Base-by-base conservation (phyloP, 1,140 invertebrate genomes). In the Cylas formicarius region DNA sequence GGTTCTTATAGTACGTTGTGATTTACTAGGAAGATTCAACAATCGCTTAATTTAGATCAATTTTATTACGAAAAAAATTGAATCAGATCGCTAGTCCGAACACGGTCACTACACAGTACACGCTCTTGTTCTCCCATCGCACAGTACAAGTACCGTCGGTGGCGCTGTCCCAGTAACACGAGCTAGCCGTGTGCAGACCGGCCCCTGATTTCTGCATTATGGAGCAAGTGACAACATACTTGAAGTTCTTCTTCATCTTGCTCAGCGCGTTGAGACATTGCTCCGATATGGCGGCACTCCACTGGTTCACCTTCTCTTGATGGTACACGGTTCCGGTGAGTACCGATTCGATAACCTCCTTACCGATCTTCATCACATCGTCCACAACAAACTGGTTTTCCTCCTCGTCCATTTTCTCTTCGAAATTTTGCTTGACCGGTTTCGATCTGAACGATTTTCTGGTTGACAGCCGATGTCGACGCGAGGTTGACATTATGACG, bases 161-260 rank as follows among this genome's bases (percentile, higher is more conserved):
- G 10, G 81, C 77, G 54, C 90, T 94, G 65, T 97, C 94, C 94
- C 94, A 98, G 65, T 82, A 97, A 65, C 94, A 97, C 1, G 92
- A 93, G 57, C 90, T 94, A 0, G 94, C 91, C n/a, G 93, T 96
- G 66, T 97, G 93, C 32, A 98, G 70, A 20, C 93, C 94, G 11
- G 93, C 89, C 13, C 94, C 94, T 68, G 92, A 97, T 70, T 97
- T 97, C 70, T 98, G 94, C 81, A 97, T 96, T 51, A 98, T 95
- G 19, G 91, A 91, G 66, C 93, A 95, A 6, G 90, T 92, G 28
- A 97, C 92, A 77, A 67, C 58, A 38, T 65, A 67, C 45, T 98
- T 98, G 66, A 95, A 97, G 39, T 92, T 85, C 69, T 97, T 97
- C 68, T 93, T 89, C 58, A 95, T 73, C 72, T 95, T 95, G 27